These are phyloP conservation scores for Antechinus flavipes DNA, from an alignment of 2,113 vertebrate genomes.

Conservation along the genomic window DNA sequence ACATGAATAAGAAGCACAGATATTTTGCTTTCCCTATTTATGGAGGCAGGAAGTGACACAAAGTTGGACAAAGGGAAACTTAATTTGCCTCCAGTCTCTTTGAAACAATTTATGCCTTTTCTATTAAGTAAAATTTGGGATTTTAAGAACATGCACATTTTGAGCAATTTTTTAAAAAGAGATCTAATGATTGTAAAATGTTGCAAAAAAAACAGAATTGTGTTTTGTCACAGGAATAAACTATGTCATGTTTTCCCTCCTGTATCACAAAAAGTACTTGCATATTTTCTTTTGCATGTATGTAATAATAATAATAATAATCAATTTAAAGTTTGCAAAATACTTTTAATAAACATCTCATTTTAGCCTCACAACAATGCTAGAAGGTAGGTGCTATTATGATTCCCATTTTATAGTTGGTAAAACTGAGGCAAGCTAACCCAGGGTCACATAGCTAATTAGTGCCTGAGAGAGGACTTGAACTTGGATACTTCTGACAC, in stretches of 20 bases:
- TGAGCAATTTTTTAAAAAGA: conserved; percentile 62
- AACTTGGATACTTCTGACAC: not conserved
- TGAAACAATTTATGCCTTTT: conserved; percentile 65
- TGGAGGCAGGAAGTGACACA: conserved; percentile 80
- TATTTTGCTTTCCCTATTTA: conserved; percentile 79
- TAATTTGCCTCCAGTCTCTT: conserved; percentile 70
- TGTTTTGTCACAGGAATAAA: conserved; percentile 66
- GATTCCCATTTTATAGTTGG: not conserved
- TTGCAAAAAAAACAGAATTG: conserved; percentile 72
- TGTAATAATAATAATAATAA: conserved; percentile 65
- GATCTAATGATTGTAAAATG: conserved; percentile 69
- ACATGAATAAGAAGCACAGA: conserved; percentile 78
- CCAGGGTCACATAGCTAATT: not conserved
- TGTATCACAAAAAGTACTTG: conserved; percentile 41
- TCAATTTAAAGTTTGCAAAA: not conserved
- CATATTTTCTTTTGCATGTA: conserved; percentile 45
- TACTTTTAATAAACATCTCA: not conserved
- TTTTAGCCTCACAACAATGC: not conserved
- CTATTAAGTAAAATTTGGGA: conserved; percentile 64
- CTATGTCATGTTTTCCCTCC: conserved; percentile 51
- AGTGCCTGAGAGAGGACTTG: not conserved
- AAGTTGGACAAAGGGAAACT: conserved; percentile 79
- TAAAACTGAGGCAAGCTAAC: not conserved
- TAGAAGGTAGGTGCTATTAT: not conserved
- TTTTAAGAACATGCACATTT: conserved; percentile 72